Evolutionary conservation across 2,113 vertebrate species (phyloP).

Genomic region (Sapajus apella): DNA sequence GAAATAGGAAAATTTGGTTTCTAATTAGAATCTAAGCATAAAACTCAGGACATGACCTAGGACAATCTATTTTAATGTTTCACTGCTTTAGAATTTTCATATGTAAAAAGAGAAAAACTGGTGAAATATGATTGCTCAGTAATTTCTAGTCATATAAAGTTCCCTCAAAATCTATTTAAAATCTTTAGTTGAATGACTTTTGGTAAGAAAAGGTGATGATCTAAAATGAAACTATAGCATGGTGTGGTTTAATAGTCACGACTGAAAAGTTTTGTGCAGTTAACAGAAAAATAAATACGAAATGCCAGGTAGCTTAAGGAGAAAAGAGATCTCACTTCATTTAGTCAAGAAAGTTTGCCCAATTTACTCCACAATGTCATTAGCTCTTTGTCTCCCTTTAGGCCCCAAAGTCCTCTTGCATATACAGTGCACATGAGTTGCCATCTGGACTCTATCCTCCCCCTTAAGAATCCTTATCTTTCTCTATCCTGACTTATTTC

Average conservation of each 20-base stretch:
- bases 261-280: not conserved
- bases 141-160: not conserved
- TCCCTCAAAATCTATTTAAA: not conserved
- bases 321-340: not conserved
- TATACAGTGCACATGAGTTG: rapidly evolving
- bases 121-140: not conserved
- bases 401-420: not conserved
- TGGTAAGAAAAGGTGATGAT: not conserved
- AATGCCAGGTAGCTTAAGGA: not conserved
- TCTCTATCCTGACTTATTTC: not conserved
- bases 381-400: not conserved
- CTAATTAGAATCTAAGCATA: not conserved
- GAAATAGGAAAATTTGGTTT: not conserved
- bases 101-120: not conserved
- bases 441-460: no score
- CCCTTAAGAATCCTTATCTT: not conserved
- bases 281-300: not conserved
- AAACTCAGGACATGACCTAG: not conserved
- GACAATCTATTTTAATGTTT: not conserved
- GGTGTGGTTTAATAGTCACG: not conserved
- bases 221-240: not conserved
- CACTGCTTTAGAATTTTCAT: not conserved
- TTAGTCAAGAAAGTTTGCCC: not conserved
- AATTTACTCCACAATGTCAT: not conserved
- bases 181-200: not conserved